These are phyloP conservation scores for Anoplopoma fimbria DNA, from an alignment of 2,113 vertebrate species.

Conservation along the genomic window DNA sequence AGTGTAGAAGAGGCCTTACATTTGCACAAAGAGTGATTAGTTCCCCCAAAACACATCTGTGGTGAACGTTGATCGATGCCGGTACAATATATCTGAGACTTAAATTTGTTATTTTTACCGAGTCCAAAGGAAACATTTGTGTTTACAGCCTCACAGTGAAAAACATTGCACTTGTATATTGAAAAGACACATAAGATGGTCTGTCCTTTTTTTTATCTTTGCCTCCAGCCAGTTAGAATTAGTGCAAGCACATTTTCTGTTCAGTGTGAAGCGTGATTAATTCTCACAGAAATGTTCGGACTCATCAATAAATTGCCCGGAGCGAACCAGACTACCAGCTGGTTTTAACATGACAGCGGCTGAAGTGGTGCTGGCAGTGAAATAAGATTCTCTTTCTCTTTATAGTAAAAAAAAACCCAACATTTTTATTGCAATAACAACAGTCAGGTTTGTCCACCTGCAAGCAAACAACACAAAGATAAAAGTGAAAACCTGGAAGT, in stretches of 20 bases:
- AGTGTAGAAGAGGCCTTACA: no score
- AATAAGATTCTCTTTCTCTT: not conserved
- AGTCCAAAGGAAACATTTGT: not conserved
- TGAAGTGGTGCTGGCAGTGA: not conserved
- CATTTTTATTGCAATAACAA: no score
- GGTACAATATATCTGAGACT: not conserved
- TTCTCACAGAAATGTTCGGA: not conserved
- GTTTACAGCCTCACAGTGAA: not conserved
- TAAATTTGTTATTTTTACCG: not conserved
- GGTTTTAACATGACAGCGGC: not conserved
- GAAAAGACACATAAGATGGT: not conserved
- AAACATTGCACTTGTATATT: not conserved
- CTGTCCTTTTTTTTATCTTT: not conserved
- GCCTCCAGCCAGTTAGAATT: not conserved
- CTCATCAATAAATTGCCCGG: not conserved
- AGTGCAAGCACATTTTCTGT: not conserved
- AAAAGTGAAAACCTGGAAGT: not conserved
- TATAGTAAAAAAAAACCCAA: not conserved
- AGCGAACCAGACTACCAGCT: not conserved
- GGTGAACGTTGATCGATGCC: not conserved
- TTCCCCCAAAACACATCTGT: not conserved
- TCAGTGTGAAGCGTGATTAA: not conserved
- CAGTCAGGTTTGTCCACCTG: not conserved
- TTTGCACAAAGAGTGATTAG: no score
- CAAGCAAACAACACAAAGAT: not conserved